A percentile compares a stretch with the other conserved stretches of the same genome.
Conservation (phyloP, 2,888 invertebrate genomes). For the Acrobasis repandana region DNA sequence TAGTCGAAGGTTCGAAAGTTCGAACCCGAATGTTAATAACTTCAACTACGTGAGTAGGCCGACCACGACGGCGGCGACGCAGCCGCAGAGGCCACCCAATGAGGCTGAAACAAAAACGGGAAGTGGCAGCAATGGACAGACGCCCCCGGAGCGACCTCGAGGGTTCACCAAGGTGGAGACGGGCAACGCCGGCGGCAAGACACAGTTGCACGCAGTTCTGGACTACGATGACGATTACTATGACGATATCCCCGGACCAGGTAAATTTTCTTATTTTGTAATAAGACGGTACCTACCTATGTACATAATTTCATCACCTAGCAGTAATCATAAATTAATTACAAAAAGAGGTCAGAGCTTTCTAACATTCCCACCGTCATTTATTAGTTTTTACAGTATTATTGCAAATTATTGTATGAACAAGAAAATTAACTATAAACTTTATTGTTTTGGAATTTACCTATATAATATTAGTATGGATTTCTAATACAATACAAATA, state of each 20-base stretch:
- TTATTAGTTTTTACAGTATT: no score
- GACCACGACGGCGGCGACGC: constrained; percentile 49
- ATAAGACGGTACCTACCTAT: neutral
- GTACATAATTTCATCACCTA: no score
- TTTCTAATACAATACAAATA: no score
- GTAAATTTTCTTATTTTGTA: constrained; percentile 39
- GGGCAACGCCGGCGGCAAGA: constrained; percentile 82
- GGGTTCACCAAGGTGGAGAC: constrained; percentile 85
- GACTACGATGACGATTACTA: constrained; percentile 87
- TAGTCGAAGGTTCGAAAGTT: constrained; percentile 71
- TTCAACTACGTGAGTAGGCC: constrained; percentile 59
- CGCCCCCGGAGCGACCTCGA: constrained; percentile 81
- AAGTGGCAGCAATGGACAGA: constrained; percentile 67
- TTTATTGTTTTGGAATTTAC: no score
- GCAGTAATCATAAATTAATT: no score
- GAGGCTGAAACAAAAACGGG: constrained; percentile 75
- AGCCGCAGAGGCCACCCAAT: constrained; percentile 47
- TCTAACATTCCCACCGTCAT: no score
- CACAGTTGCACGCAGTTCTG: constrained; percentile 87
- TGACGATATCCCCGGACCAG: constrained; percentile 83
- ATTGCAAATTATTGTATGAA: no score
- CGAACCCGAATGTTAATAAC: constrained; percentile 66
- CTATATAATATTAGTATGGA: no score
- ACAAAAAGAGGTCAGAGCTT: no score
- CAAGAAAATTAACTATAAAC: no score